These are phyloP conservation scores for Parapsyche elsis DNA, from an alignment of 1,140 invertebrate genomes.

Conservation along the genomic window DNA sequence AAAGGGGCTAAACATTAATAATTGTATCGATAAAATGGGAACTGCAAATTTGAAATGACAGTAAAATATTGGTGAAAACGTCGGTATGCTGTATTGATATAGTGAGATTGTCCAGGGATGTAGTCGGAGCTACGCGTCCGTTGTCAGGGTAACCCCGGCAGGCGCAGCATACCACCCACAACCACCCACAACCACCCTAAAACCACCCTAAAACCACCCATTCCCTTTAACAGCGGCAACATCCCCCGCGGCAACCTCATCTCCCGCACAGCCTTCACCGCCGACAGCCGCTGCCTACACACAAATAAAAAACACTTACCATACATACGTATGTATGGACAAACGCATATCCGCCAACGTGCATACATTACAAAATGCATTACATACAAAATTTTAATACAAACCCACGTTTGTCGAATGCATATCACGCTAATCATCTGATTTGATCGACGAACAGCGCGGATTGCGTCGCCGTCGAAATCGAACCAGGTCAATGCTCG, in stretches of 20 bases:
- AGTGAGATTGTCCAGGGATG: slow-evolving; percentile 8
- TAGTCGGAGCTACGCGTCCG: slow-evolving; percentile 51
- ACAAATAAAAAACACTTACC: background rate
- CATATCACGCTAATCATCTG: no score
- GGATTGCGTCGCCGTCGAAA: slow-evolving; percentile 4
- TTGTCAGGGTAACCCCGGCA: slow-evolving; percentile 49
- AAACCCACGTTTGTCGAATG: no score
- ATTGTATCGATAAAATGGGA: no score
- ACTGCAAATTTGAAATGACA: no score
- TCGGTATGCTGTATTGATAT: background rate
- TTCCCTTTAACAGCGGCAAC: slow-evolving; percentile 3
- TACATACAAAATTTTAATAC: no score
- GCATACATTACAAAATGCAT: background rate
- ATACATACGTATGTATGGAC: background rate
- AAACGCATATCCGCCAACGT: background rate
- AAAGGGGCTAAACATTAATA: no score
- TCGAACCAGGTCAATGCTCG: slow-evolving; percentile 25
- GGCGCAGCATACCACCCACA: slow-evolving; percentile 13
- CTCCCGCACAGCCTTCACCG: background rate
- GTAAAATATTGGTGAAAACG: background rate
- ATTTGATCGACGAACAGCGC: background rate
- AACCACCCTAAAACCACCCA: slow-evolving; percentile 8
- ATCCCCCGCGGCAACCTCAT: slow-evolving; percentile 7
- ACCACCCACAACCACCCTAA: background rate
- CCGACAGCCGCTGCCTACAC: background rate